Base-by-base conservation (phyloP, 2,797 vertebrate genomes). In the Characodon lateralis region DNA sequence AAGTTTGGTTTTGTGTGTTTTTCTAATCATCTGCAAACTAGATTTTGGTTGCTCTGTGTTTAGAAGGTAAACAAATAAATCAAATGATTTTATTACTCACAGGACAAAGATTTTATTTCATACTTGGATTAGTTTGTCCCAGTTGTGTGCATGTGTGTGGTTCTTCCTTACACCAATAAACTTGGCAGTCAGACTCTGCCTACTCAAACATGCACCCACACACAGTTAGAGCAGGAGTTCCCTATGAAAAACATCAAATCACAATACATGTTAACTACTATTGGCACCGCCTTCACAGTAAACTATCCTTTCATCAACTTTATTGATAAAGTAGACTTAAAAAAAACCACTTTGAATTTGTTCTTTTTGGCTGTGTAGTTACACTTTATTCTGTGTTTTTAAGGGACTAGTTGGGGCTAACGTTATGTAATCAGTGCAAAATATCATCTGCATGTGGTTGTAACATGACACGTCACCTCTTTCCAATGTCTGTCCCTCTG, bases 301-400 rank as follows among this genome's bases (percentile, higher is more conserved):
- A 86, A 88, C 86, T 20, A 83, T 84, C 46, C 48, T 86, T 83
- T 82, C 81, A 85, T 55, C 63, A 76, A 76, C 58, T 79, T 72
- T 28, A 9, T 43, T 16, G 51, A 66, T 77, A 79, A 71, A 63
- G 83, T 41, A 78, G 74, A 83, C 80, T 46, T 61, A 71, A 70
- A 53, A 83, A 66, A 77, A 81, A 59, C 50, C 20, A 7, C 18
- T 58, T 79, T 41, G 0, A 73, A 48, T 70, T 22, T 39, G 35
- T 78, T 78, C 14, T 80, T 76, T 81, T 70, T 55, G 59, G 16
- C 73, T 74, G 39, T 28, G 26, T 22, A 46, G 20, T 26, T 71
- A 83, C 77, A 35, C 28, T 55, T 74, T 79, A 28, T 14, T 69
- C 59, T 28, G 48, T 77, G 26, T 81, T 72, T 71, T 68, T 35